Base-by-base conservation (phyloP, 2,888 invertebrate genomes). In the Clunio marinus region DNA sequence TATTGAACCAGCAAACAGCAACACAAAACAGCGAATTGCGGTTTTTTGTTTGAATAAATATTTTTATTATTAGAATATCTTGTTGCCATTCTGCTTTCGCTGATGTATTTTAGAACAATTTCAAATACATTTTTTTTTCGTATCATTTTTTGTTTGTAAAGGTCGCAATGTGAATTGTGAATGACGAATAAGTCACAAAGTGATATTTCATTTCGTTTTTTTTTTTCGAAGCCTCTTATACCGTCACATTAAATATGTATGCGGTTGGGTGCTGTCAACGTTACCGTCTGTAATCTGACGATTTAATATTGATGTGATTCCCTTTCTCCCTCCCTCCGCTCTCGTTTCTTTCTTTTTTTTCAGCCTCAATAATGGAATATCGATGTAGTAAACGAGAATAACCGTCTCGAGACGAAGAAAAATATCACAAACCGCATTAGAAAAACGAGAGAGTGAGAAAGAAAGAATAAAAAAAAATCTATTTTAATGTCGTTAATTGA, bases 401-500 rank as follows among this genome's bases (percentile, higher is more conserved):
- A 51, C 7, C 22, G 51, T 65, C 41, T 17, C 15, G 46, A 65
- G 45, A 65, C 41, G 17, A 24, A 45, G 22, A 35, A 35, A 62
- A 25, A 25, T 7, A 51, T 22, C 51, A 51, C 51, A 51, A 41
- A 41, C 41, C 41, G 41, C 41, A 41, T 2, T 41, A n/a, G 51
- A 57, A 10, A 24, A 57, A 45, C 10, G n/a, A 45, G n/a, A n/a
- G 7, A 5, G 45, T 15, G 3, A 28, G 32, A 35, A 17, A 13
- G 15, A 57, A 57, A 25, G n/a, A 57, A 32, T 20, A 35, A 51
- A 51, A 45, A 46, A 46, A 51, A 66, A 55, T 55, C 45, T 35
- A n/a, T 65, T 65, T 45, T 25, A 66, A 66, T 66, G 55, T 66
- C 55, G 32, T 27, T 66, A 66, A 66, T 66, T 66, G 66, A 66